These are phyloP conservation scores for Capitella teleta DNA, from an alignment of 1,140 invertebrate genomes.

Conservation along the genomic window DNA sequence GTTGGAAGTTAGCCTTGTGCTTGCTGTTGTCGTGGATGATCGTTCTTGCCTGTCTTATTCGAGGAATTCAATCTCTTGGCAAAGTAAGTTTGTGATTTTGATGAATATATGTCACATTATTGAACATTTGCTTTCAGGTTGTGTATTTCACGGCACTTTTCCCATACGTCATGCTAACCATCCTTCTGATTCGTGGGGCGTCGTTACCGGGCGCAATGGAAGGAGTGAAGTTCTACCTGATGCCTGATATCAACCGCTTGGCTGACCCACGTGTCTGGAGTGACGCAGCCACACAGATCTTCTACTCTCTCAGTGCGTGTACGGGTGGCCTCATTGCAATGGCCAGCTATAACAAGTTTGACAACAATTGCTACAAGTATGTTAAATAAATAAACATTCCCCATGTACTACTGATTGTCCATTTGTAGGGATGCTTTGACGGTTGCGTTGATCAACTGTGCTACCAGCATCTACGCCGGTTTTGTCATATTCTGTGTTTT, in stretches of 20 bases:
- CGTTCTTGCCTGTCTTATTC: constrained; percentile 92
- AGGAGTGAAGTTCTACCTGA: constrained; percentile 14
- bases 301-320: constrained; percentile 49
- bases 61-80: constrained; percentile 82
- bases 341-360: constrained; percentile 37
- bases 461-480: constrained; percentile 94
- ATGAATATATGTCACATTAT: background rate
- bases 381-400: constrained; percentile 9
- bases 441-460: constrained; percentile 87
- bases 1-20: constrained; percentile 73
- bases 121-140: constrained; percentile 1
- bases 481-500: constrained; percentile 96
- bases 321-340: constrained; percentile 33
- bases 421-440: constrained; percentile 71
- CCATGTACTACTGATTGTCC: background rate
- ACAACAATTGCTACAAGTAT: constrained; percentile 50
- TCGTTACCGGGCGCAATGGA: constrained; percentile 10
- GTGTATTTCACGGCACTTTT: constrained; percentile 15
- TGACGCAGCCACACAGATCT: constrained; percentile 72
- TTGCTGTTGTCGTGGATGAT: constrained; percentile 79
- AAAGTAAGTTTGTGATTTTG: constrained; percentile 51
- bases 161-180: constrained; percentile 13
- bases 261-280: constrained; percentile 54
- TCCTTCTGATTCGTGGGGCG: constrained; percentile 12
- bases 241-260: constrained; percentile 21